Evolutionary conservation across 2,113 vertebrate species (phyloP), one percentile per base, ranked within the genome.

Genomic region (Sinosuthora webbiana): DNA sequence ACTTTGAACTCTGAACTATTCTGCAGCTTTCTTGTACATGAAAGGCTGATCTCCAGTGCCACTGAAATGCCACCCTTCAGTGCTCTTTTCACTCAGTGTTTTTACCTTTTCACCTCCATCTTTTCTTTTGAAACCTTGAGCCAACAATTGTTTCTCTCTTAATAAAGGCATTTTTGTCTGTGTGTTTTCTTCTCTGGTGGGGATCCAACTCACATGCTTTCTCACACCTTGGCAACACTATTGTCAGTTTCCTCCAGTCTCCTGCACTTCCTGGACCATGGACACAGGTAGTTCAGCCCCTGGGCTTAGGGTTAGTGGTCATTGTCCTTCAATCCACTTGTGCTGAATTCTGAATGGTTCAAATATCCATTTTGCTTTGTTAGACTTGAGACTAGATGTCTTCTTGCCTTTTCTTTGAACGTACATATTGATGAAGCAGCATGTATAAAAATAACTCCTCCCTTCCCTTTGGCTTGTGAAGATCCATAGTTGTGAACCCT

Each of bases 311-410:
- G 6, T 19, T 35, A 24, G 18, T 17, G 27, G 21, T 4, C 37
- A 41, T 11, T 6, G 4, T 30, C 35, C 47, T 71, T 59, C 63
- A 76, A 13, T 13, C 28, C 10, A 63, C 7, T 57, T 0, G 0
- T 45, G 19, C 24, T 71, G 49, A 80, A 50, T 35, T 41, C 12
- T 39, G 68, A 50, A 50, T 22, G 25, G 14, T 8, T 60, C 10
- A 76, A 31, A 28, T 78, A 35, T 12, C 7, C 9, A 2, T 23
- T 65, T 62, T 63, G 3, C 11, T 75, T 37, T 70, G 16, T 28
- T 39, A 20, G 23, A 71, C 15, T 71, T 1, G 0, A 76, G 55
- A 22, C 9, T 37, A 47, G 45, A 9, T 63, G 16, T 31, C 6
- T 50, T 75, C 7, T 62, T 71, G 41, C 24, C 44, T 77, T 37